These are phyloP conservation scores for Loriculus beryllinus DNA, from an alignment of 2,797 vertebrate species.

Conservation along the genomic window DNA sequence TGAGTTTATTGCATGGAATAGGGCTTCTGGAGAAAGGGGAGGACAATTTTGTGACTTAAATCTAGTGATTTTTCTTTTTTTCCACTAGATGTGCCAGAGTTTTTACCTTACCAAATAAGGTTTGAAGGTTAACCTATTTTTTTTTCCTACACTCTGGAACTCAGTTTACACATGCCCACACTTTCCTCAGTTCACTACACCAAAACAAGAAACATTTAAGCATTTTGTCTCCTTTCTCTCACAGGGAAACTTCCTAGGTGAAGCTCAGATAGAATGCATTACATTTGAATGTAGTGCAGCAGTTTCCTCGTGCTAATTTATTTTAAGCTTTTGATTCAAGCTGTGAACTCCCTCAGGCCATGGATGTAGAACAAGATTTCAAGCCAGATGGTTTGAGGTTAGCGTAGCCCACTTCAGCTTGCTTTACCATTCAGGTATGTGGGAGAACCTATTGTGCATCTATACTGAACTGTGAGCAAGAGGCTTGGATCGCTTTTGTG, in stretches of 20 bases:
- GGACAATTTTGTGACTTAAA: not conserved
- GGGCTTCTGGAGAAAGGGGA: not conserved
- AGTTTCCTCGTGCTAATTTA: not conserved
- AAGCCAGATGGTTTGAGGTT: not conserved
- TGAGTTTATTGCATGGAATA: not conserved
- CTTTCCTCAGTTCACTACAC: not conserved
- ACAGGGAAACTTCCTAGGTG: not conserved
- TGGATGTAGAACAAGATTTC: not conserved
- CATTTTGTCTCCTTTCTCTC: not conserved
- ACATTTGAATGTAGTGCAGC: not conserved
- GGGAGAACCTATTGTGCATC: not conserved
- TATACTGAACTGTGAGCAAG: not conserved
- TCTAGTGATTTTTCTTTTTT: not conserved
- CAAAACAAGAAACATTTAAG: not conserved
- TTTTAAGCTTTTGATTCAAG: constrained; percentile 21
- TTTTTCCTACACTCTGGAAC: not conserved
- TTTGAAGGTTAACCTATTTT: constrained; percentile 7
- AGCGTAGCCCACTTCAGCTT: not conserved
- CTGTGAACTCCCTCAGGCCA: not conserved
- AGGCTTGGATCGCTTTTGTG: not conserved
- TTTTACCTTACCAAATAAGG: not conserved
- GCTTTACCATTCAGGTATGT: not conserved
- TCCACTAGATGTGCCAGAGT: not conserved
- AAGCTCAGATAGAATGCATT: not conserved
- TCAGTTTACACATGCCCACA: not conserved